A percentile compares a stretch with the other conserved stretches of the same genome.
These are phyloP conservation scores for Monochamus saltuarius DNA, from an alignment of 1,140 invertebrate genomes.

Conservation along the genomic window DNA sequence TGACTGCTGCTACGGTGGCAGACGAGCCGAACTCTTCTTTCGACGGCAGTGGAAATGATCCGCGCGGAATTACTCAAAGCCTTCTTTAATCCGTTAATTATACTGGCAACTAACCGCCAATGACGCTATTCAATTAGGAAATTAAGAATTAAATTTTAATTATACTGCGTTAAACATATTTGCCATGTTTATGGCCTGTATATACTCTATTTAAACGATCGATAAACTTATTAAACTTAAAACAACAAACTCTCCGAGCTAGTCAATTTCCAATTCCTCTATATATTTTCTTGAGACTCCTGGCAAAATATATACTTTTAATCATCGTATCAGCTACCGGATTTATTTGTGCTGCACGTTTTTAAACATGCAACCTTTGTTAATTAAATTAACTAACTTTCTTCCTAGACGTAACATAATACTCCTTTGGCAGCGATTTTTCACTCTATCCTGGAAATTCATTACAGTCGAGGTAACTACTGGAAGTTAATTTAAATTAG, in stretches of 20 bases:
- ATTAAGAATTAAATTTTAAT: constrained; percentile 44
- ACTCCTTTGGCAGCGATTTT: constrained; percentile 1
- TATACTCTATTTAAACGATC: constrained; percentile 28
- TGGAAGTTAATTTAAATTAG: no score
- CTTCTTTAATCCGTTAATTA: constrained; percentile 45
- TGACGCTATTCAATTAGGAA: constrained; percentile 47
- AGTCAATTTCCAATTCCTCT: constrained; percentile 22
- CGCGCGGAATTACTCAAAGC: constrained; percentile 45
- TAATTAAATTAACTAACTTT: constrained; percentile 22
- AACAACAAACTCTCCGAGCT: constrained; percentile 22
- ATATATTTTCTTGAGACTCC: constrained; percentile 15
- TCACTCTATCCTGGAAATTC: no score
- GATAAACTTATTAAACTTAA: constrained; percentile 30
- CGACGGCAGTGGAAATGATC: constrained; percentile 31
- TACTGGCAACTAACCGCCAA: constrained; percentile 43
- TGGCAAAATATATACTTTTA: constrained; percentile 29
- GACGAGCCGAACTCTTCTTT: constrained; percentile 15
- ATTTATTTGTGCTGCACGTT: constrained; percentile 20
- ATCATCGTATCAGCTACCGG: constrained; percentile 15
- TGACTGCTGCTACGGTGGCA: constrained; percentile 1
- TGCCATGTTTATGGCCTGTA: constrained; percentile 28
- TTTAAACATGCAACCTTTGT: constrained; percentile 12
- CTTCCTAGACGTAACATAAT: constrained; percentile 17
- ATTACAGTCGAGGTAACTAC: no score
- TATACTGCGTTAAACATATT: constrained; percentile 30